phyloP scores from a whole-genome alignment of 1,140 invertebrate species.

The Drosophila serrata region DNA sequence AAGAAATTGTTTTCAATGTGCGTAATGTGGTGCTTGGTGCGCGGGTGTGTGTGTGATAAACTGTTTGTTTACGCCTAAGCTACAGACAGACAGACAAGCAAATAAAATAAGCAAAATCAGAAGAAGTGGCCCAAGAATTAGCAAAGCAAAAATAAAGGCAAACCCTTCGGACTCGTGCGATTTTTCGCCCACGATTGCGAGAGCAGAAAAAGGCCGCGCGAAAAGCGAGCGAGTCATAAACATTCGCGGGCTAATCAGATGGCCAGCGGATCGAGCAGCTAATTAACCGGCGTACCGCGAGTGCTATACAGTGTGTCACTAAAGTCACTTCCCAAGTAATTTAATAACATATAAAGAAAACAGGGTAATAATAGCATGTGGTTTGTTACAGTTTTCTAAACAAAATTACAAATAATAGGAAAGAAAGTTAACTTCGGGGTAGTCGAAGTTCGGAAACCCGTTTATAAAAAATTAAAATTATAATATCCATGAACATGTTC shows the following conservation, averaged over 20 bases:
- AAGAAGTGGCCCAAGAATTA: slow-evolving; percentile 46
- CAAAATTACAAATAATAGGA: no score
- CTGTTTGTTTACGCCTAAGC: slow-evolving; percentile 39
- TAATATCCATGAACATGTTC: no score
- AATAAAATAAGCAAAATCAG: slow-evolving; percentile 49
- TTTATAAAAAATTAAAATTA: no score
- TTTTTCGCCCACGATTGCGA: slow-evolving; percentile 62
- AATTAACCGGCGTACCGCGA: slow-evolving; percentile 8
- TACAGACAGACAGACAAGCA: slow-evolving; percentile 38
- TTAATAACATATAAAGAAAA: no score
- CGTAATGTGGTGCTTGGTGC: slow-evolving; percentile 21
- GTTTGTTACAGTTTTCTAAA: no score
- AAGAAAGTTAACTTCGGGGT: no score
- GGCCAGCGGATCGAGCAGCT: slow-evolving; percentile 11
- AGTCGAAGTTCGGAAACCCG: no score
- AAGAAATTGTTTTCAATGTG: slow-evolving; percentile 27
- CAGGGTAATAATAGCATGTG: no score
- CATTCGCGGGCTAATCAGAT: slow-evolving; percentile 38
- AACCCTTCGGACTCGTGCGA: slow-evolving; percentile 50
- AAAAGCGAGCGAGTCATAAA: slow-evolving; percentile 64
- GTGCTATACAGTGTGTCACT: slow-evolving; percentile 30
- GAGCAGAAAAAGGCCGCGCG: slow-evolving; percentile 30
- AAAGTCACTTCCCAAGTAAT: no score
- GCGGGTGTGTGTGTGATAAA: slow-evolving; percentile 27
- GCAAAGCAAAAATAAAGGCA: slow-evolving; percentile 43